phyloP scores from a whole-genome alignment of 2,797 vertebrate genomes.

The Myotis myotis region DNA sequence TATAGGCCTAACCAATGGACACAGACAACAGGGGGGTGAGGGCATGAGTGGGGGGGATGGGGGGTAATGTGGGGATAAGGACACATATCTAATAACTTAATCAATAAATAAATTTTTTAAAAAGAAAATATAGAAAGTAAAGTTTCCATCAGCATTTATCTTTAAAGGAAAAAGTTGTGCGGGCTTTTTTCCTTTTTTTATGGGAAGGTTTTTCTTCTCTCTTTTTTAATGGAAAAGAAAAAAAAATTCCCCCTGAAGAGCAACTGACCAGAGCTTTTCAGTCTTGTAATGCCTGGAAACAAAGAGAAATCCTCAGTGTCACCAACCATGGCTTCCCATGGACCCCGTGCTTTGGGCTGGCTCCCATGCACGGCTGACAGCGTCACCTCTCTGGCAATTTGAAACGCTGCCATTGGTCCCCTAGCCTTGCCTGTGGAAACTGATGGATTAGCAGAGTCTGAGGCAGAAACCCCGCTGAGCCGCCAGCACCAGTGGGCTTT shows the following conservation, averaged over 20 bases:
- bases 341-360: background rate
- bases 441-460: background rate
- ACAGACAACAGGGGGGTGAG: no score
- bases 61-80: no score
- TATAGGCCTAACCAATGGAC: no score
- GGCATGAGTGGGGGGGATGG: no score
- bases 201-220: background rate
- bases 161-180: background rate
- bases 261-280: background rate
- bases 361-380: background rate
- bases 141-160: background rate
- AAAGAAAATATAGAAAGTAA: background rate
- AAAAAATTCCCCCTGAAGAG: background rate
- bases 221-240: constrained; percentile 6
- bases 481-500: background rate
- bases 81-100: no score
- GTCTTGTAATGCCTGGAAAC: background rate
- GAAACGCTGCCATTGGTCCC: background rate
- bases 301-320: background rate
- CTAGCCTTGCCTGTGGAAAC: background rate
- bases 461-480: constrained; percentile 17
- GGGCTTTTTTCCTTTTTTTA: background rate
- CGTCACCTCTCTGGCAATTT: background rate
- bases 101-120: constrained; percentile 48
- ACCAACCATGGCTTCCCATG: background rate